Evolutionary conservation across 2,797 vertebrate genomes (phyloP), one percentile per base, ranked within the genome.

Genomic region (Catamblyrhynchus diadema): DNA sequence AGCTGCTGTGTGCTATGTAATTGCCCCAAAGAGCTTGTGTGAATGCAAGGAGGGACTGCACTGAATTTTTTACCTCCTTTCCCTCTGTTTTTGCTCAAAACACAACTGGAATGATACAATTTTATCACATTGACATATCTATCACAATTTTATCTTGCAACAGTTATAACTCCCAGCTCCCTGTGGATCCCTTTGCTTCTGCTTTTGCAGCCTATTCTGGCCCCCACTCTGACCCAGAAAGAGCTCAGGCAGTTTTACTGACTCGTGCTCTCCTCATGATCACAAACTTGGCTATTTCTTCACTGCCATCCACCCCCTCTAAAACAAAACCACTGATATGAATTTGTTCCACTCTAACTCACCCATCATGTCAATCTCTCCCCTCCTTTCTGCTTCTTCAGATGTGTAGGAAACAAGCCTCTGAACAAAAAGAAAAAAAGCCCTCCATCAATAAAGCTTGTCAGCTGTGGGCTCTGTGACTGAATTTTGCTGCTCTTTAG

Each of bases 401-500:
- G 48, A 67, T 35, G 16, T 50, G 50, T 65, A 47, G 60, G 67
- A 91, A 91, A 83, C 14, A 82, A 81, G 17, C 5, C 19, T 87
- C 81, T 65, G 60, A 18, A 89, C 14, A 77, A 89, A 21, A 16
- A 56, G 21, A 16, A 15, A 12, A 39, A 21, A 32, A 16, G 10
- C 5, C 21, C 57, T 92, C 93, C 50, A 81, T 93, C 72, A 94
- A 50, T 3, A 89, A 23, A 80, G 15, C 44, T 89, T 85, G 78
- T 95, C 86, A 94, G 86, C 84, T 95, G 93, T 73, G 70, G 51
- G 39, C 39, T 87, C 42, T 81, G 77, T 71, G 44, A 28, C 60
- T 94, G 53, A 11, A 41, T 95, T 95, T 95, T 69, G 57, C 59
- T 75, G 5, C 50, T 92, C 61, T 93, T 95, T 65, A 75, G 65